Conservation (phyloP, 2,888 invertebrate genomes). For the Cephalotes varians region DNA sequence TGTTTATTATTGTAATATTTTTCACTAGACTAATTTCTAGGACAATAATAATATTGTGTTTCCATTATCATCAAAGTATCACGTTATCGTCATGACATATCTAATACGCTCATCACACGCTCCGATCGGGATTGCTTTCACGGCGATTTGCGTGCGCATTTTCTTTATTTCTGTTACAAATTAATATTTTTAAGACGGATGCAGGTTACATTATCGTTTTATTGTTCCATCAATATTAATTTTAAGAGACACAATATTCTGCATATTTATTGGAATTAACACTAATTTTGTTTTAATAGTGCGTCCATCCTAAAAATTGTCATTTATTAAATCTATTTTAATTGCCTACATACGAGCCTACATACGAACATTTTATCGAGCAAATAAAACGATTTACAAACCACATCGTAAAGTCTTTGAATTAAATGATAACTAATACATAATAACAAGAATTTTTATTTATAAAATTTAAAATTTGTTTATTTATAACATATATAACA, state of each 20-base stretch:
- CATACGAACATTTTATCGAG: slow-evolving; percentile 60
- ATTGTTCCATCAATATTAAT: slow-evolving; percentile 10
- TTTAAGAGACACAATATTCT: slow-evolving; percentile 22
- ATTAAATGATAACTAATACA: background rate
- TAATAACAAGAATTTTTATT: slow-evolving; percentile 8
- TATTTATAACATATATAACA: background rate
- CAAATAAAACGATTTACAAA: slow-evolving; percentile 48
- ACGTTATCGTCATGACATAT: slow-evolving; percentile 75
- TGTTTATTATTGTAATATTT: slow-evolving; percentile 82
- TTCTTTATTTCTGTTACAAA: slow-evolving; percentile 41
- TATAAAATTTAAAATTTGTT: background rate
- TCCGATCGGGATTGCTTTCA: slow-evolving; percentile 60
- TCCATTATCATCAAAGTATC: slow-evolving; percentile 79
- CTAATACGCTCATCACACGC: slow-evolving; percentile 63
- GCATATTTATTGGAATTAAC: slow-evolving; percentile 17
- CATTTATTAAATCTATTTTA: slow-evolving; percentile 58
- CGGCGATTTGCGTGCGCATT: slow-evolving; percentile 42
- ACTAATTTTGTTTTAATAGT: slow-evolving; percentile 33
- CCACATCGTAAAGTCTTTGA: background rate
- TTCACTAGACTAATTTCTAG: slow-evolving; percentile 80
- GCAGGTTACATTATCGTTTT: slow-evolving; percentile 35
- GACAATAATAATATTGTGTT: slow-evolving; percentile 83
- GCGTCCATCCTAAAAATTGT: slow-evolving; percentile 60
- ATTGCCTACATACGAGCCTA: slow-evolving; percentile 66
- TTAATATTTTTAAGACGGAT: slow-evolving; percentile 63